phyloP scores from a whole-genome alignment of 1,140 invertebrate species.

The Drosophila seguyi region DNA sequence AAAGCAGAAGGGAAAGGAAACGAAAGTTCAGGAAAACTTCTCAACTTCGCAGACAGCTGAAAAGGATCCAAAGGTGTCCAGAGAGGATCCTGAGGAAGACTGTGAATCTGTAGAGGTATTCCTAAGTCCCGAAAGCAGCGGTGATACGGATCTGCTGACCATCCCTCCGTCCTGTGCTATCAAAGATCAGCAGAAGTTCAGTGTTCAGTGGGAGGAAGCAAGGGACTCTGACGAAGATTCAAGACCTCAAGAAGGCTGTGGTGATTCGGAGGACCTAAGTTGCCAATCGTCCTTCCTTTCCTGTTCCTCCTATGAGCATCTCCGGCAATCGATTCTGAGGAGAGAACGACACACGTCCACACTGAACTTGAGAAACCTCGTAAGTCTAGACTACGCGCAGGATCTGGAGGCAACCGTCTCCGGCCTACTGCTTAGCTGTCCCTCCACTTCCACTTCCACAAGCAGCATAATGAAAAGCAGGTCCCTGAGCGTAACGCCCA shows the following conservation, averaged over 20 bases:
- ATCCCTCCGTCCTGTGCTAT: not conserved
- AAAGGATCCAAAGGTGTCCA: no score
- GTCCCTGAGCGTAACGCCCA: not conserved
- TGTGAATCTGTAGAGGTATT: not conserved
- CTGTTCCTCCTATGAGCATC: constrained; percentile 35
- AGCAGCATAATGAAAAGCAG: constrained; percentile 41
- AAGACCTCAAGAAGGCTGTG: not conserved
- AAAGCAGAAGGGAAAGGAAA: not conserved
- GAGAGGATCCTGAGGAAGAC: not conserved
- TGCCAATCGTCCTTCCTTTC: constrained; percentile 39
- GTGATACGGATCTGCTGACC: not conserved
- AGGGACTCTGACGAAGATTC: not conserved
- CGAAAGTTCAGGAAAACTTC: not conserved
- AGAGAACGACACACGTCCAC: constrained; percentile 33
- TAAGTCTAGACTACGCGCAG: not conserved
- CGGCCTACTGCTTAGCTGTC: not conserved
- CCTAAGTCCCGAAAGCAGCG: not conserved
- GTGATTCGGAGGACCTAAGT: constrained; percentile 7
- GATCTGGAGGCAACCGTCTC: not conserved
- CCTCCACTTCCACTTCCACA: constrained; percentile 18
- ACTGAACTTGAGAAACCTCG: constrained; percentile 25
- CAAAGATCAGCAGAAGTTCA: not conserved
- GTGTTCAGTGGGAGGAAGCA: not conserved
- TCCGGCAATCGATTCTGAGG: constrained; percentile 27
- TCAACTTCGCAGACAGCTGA: no score